These are phyloP conservation scores for Ectobius pallidus DNA, from an alignment of 2,888 invertebrate genomes.

Conservation along the genomic window DNA sequence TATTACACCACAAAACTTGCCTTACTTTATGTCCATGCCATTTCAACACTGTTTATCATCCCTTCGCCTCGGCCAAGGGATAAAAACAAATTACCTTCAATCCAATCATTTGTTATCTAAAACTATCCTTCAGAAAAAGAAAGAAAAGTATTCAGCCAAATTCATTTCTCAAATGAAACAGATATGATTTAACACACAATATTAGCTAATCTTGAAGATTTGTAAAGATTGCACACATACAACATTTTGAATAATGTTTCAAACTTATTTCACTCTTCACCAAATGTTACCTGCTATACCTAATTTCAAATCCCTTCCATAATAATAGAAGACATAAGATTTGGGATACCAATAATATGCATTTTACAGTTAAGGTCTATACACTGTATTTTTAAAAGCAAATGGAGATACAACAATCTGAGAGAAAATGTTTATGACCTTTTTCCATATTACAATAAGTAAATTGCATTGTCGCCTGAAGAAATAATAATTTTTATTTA, in stretches of 20 bases:
- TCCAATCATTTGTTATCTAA: constrained; percentile 4
- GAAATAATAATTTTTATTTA: too few species aligned
- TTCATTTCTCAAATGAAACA: constrained; percentile 11
- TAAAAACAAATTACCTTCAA: background rate
- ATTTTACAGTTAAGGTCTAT: constrained; percentile 36
- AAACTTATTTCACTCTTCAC: constrained; percentile 33
- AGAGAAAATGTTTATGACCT: constrained; percentile 10
- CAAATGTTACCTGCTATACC: constrained; percentile 34
- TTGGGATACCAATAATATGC: constrained; percentile 34
- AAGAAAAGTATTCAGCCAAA: constrained; percentile 22
- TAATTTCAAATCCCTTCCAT: constrained; percentile 36
- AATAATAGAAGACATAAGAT: constrained; percentile 33
- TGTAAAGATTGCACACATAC: constrained; percentile 29
- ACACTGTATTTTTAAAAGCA: constrained; percentile 40
- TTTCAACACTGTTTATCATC: constrained; percentile 19
- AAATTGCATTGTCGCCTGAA: background rate
- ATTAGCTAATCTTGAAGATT: constrained; percentile 27
- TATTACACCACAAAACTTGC: constrained; percentile 33
- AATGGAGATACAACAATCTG: constrained; percentile 36
- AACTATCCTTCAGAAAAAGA: background rate
- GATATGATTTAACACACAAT: constrained; percentile 18
- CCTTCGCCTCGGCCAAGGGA: constrained; percentile 26
- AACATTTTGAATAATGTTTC: constrained; percentile 31
- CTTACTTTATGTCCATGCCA: constrained; percentile 21
- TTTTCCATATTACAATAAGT: background rate